These are phyloP conservation scores for Sinella curviseta DNA, from an alignment of 1,140 invertebrate species.

Conservation along the genomic window DNA sequence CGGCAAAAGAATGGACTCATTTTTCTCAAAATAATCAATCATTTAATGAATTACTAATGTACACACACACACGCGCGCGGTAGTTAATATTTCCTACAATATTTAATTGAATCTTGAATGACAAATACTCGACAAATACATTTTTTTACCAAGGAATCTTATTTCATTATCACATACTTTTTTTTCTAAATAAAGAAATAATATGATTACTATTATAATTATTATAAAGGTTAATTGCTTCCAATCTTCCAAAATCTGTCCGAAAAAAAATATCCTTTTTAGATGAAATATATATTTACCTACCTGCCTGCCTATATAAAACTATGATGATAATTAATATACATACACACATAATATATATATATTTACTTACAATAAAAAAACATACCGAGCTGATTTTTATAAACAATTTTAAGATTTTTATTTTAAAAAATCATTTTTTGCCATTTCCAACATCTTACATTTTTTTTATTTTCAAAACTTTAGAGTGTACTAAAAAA, in stretches of 20 bases:
- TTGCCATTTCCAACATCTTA: neutral
- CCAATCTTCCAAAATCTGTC: neutral
- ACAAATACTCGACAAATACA: neutral
- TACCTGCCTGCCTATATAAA: too few relatives aligned
- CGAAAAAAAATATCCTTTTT: neutral
- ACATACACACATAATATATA: too few relatives aligned
- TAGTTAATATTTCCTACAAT: neutral
- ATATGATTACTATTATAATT: neutral
- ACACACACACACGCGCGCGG: too few relatives aligned
- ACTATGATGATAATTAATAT: too few relatives aligned
- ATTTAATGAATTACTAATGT: neutral
- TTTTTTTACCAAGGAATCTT: neutral
- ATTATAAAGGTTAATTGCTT: neutral
- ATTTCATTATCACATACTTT: neutral
- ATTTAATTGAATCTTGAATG: neutral
- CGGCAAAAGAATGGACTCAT: neutral
- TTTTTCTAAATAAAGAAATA: neutral
- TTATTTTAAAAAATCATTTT: neutral
- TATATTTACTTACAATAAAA: neutral
- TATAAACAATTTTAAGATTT: too few relatives aligned
- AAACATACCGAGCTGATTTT: conserved; percentile 10
- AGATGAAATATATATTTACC: neutral
- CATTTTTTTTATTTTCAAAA: too few relatives aligned
- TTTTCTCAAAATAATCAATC: neutral
- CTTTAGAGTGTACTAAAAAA: too few relatives aligned